Evolutionary conservation across 2,888 invertebrate species (phyloP).

Genomic region (Hirudinaria manillensis): DNA sequence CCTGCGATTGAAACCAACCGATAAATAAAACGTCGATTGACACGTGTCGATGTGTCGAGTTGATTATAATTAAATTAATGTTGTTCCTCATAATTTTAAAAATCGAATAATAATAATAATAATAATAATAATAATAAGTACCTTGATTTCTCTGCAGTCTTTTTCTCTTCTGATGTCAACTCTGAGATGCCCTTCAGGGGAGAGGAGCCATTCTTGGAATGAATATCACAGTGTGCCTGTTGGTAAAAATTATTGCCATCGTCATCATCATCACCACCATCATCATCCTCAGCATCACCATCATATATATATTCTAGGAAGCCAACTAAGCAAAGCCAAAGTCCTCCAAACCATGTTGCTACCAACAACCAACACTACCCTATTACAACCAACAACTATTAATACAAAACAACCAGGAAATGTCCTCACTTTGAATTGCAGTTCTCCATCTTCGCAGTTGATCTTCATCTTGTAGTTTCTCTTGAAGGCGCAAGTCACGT

Average conservation of each 20-base stretch:
- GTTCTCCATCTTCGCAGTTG: slow-evolving; percentile 69
- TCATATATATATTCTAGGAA: background rate
- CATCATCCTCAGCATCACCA: background rate
- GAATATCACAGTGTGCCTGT: slow-evolving; percentile 17
- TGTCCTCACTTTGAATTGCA: slow-evolving; percentile 14
- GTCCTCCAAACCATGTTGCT: too few relatives aligned
- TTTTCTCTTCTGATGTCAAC: slow-evolving; percentile 8
- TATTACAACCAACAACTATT: background rate
- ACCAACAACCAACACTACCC: too few relatives aligned
- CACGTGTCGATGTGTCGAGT: too few relatives aligned
- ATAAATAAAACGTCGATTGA: too few relatives aligned
- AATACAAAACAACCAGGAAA: background rate
- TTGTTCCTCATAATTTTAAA: too few relatives aligned
- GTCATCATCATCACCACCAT: background rate
- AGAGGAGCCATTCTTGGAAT: slow-evolving; percentile 1
- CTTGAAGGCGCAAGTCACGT: slow-evolving; percentile 96
- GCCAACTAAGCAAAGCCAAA: background rate
- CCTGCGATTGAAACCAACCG: slow-evolving; percentile 55
- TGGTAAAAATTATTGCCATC: background rate
- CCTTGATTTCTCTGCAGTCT: slow-evolving; percentile 15
- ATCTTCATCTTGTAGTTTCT: slow-evolving; percentile 95
- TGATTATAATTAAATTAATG: too few relatives aligned
- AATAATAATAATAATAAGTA: background rate
- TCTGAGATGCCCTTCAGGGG: background rate
- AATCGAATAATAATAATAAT: too few relatives aligned